Conservation (phyloP, 2,797 vertebrate genomes). For the Rhinophrynus dorsalis region DNA sequence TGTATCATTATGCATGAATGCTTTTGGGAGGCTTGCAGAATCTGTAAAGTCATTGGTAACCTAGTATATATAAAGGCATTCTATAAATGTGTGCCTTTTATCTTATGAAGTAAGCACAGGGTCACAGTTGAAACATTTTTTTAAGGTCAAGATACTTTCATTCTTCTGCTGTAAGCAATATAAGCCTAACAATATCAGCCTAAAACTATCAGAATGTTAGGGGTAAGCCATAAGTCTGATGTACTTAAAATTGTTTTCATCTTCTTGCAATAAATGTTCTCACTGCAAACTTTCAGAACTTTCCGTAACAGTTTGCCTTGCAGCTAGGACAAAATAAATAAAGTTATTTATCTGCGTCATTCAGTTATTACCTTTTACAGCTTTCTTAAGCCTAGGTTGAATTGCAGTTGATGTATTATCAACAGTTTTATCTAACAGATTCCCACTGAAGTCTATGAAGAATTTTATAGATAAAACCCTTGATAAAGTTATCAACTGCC, state of each 20-base stretch:
- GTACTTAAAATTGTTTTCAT: not conserved
- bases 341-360: not conserved
- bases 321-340: conserved; percentile 5
- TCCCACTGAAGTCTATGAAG: too few relatives aligned
- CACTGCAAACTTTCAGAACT: not conserved
- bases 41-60: too few relatives aligned
- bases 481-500: too few relatives aligned
- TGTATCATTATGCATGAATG: too few relatives aligned
- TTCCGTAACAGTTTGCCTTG: not conserved
- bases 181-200: too few relatives aligned
- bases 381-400: too few relatives aligned
- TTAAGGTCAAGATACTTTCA: not conserved
- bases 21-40: too few relatives aligned
- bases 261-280: not conserved
- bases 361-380: not conserved
- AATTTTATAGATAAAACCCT: too few relatives aligned
- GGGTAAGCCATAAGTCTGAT: not conserved
- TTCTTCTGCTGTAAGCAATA: not conserved
- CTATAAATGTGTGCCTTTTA: not conserved
- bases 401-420: too few relatives aligned
- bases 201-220: not conserved
- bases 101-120: not conserved
- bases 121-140: not conserved
- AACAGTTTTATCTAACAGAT: too few relatives aligned
- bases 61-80: not conserved